phyloP scores from a whole-genome alignment of 2,113 vertebrate species.

The Stegastes partitus region DNA sequence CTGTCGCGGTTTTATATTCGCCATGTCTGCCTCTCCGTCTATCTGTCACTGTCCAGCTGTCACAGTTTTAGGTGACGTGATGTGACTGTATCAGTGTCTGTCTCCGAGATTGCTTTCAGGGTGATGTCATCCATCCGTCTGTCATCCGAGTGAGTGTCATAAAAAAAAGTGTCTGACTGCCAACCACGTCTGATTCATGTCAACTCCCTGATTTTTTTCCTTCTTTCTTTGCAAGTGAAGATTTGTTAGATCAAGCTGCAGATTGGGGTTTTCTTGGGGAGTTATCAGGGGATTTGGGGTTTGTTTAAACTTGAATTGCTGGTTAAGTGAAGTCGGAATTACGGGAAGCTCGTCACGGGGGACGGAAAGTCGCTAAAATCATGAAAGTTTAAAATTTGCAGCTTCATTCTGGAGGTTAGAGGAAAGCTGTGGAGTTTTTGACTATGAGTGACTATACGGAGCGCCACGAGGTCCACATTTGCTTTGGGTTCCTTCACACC shows the following conservation, averaged over 20 bases:
- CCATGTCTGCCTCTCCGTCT: slow-evolving; percentile 48
- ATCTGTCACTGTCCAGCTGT: slow-evolving; percentile 66
- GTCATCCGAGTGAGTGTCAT: slow-evolving; percentile 58
- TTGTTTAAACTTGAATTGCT: neutral
- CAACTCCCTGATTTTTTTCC: neutral
- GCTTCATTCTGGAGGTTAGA: too few relatives aligned
- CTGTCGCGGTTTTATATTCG: slow-evolving; percentile 66
- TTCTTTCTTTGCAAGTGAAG: neutral
- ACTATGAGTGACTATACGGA: too few relatives aligned
- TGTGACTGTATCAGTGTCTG: slow-evolving; percentile 59
- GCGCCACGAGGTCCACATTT: too few relatives aligned
- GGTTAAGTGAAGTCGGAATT: too few relatives aligned
- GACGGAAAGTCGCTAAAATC: too few relatives aligned
- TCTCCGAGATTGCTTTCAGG: slow-evolving; percentile 54
- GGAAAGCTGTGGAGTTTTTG: too few relatives aligned
- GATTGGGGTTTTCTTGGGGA: neutral
- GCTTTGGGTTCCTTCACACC: too few relatives aligned
- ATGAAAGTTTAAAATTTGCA: too few relatives aligned
- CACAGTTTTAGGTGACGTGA: slow-evolving; percentile 58
- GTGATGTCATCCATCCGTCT: slow-evolving; percentile 75
- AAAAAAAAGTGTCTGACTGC: slow-evolving; percentile 49
- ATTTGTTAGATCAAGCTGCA: slow-evolving; percentile 10
- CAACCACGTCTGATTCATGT: slow-evolving; percentile 36
- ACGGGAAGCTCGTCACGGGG: too few relatives aligned
- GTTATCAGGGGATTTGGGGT: neutral